Conservation (phyloP, 1,140 invertebrate genomes). For the Stegodyphus dumicola region DNA sequence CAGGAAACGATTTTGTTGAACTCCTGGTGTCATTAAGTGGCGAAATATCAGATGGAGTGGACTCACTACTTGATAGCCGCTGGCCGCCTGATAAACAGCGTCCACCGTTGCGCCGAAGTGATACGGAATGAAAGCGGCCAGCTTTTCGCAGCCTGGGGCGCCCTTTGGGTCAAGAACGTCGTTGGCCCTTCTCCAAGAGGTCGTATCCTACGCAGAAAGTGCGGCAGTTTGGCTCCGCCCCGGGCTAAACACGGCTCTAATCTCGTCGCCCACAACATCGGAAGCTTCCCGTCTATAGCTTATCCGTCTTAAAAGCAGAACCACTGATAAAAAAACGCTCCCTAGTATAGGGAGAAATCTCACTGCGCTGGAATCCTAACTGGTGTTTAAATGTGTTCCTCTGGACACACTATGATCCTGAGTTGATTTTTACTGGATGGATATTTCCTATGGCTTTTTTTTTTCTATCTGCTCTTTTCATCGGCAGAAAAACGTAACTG, state of each 20-base stretch:
- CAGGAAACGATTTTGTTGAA: slow-evolving; percentile 49
- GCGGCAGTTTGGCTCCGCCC: slow-evolving; percentile 33
- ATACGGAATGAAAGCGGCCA: slow-evolving; percentile 31
- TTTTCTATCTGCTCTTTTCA: not conserved
- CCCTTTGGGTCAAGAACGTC: slow-evolving; percentile 46
- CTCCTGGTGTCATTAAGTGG: slow-evolving; percentile 47
- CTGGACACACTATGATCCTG: slow-evolving; percentile 6
- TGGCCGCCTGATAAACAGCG: slow-evolving; percentile 42
- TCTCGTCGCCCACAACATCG: slow-evolving; percentile 30
- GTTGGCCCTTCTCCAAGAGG: slow-evolving; percentile 50
- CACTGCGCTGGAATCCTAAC: slow-evolving; percentile 34
- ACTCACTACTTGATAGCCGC: slow-evolving; percentile 10
- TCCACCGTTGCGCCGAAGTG: not conserved
- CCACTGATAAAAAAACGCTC: not conserved
- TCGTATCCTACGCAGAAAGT: slow-evolving; percentile 43
- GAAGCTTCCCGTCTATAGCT: slow-evolving; percentile 38
- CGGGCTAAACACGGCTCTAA: slow-evolving; percentile 28
- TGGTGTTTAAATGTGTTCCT: slow-evolving; percentile 45
- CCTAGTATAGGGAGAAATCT: slow-evolving; percentile 2
- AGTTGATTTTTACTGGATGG: slow-evolving; percentile 49
- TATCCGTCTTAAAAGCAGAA: slow-evolving; percentile 42
- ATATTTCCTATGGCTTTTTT: slow-evolving; percentile 31
- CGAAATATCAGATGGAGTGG: slow-evolving; percentile 33
- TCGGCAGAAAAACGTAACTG: slow-evolving; percentile 6
- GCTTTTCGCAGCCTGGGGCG: slow-evolving; percentile 16